Evolutionary conservation across 1,140 invertebrate genomes (phyloP).

Genomic region (Cyclina sinensis): DNA sequence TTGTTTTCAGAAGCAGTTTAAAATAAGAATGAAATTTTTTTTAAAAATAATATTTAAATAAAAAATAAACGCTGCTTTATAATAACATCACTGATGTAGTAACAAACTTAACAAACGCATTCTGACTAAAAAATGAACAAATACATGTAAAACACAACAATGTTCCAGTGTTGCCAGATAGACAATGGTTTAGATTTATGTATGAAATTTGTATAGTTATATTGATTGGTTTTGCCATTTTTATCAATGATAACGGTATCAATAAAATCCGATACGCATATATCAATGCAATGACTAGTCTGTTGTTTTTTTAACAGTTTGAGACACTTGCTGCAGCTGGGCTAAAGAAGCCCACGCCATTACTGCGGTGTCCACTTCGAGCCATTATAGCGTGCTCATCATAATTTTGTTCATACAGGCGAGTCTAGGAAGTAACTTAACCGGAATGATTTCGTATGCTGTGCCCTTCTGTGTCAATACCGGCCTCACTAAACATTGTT

Average conservation of each 20-base stretch:
- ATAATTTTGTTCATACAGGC: neutral
- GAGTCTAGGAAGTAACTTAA: conserved; percentile 6
- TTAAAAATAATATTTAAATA: too few relatives aligned
- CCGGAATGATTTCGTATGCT: conserved; percentile 28
- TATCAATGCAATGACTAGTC: neutral
- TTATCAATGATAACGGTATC: neutral
- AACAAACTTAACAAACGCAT: too few relatives aligned
- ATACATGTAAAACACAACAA: too few relatives aligned
- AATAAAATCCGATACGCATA: neutral
- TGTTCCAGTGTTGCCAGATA: too few relatives aligned
- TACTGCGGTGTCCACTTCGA: conserved; percentile 26
- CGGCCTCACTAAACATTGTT: conserved; percentile 13
- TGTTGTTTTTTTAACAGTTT: neutral
- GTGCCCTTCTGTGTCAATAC: neutral
- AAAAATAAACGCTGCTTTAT: too few relatives aligned
- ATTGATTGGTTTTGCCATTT: conserved; percentile 5
- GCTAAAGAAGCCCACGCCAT: neutral
- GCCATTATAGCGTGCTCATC: conserved; percentile 37
- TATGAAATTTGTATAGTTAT: too few relatives aligned
- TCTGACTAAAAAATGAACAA: too few relatives aligned
- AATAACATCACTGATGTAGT: too few relatives aligned
- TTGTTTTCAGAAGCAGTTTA: too few relatives aligned
- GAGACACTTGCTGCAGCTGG: neutral
- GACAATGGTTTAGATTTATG: too few relatives aligned
- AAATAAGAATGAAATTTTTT: too few relatives aligned